These are phyloP conservation scores for Pteropus rufus DNA, from an alignment of 2,797 vertebrate species.

Conservation along the genomic window DNA sequence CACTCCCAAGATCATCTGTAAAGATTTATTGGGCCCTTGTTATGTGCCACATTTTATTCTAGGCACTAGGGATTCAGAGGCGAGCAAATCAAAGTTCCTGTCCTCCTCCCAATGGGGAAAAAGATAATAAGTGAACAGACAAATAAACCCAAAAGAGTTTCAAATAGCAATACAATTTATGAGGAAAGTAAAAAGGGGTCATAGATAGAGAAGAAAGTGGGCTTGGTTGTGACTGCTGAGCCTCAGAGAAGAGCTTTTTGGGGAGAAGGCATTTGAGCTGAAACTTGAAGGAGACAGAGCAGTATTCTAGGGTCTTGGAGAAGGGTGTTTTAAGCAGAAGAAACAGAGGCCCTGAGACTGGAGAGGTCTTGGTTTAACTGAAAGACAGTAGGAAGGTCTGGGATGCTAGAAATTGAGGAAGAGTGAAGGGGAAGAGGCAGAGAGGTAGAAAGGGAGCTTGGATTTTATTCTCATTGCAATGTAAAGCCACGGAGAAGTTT, in stretches of 20 bases:
- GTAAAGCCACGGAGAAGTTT: not conserved
- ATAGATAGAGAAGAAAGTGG: not conserved
- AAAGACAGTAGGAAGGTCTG: not conserved
- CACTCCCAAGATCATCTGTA: not conserved
- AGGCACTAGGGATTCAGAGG: not conserved
- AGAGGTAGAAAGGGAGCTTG: not conserved
- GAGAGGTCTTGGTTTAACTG: not conserved
- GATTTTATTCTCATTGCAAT: not conserved
- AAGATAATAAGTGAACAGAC: not conserved
- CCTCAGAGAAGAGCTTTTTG: not conserved
- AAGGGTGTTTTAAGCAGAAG: not conserved
- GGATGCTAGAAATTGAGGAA: not conserved
- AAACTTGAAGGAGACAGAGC: not conserved
- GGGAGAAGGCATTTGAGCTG: not conserved
- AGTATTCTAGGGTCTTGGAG: not conserved
- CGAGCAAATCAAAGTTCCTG: not conserved
- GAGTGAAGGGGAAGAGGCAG: not conserved
- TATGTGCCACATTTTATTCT: not conserved
- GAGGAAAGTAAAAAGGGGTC: not conserved
- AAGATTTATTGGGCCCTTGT: not conserved
- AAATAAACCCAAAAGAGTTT: not conserved
- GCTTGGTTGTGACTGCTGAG: not conserved
- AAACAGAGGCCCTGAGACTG: not conserved
- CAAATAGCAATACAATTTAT: not conserved
- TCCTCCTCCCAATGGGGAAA: not conserved